These are phyloP conservation scores for Platycnemis pennipes DNA, from an alignment of 2,888 invertebrate species.

Conservation along the genomic window DNA sequence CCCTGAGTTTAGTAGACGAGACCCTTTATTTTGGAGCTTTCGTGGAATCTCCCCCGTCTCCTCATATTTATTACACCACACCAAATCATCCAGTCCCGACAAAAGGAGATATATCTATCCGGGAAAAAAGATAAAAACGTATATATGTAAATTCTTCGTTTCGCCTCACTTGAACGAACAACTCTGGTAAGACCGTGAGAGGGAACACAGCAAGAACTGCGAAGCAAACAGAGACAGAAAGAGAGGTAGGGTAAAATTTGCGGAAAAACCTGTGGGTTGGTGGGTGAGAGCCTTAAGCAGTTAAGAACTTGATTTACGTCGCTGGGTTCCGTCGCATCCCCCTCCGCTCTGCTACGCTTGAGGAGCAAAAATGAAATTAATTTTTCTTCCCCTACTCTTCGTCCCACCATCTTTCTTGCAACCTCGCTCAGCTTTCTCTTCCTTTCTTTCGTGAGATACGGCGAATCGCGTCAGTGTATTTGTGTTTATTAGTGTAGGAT, in stretches of 20 bases:
- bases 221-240: constrained; percentile 23
- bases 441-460: not conserved
- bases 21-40: constrained; percentile 9
- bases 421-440: not conserved
- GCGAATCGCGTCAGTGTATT: not conserved
- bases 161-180: not conserved
- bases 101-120: not conserved
- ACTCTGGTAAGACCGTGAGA: not conserved
- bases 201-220: not conserved
- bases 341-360: constrained; percentile 22
- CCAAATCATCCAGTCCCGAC: not conserved
- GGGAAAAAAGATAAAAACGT: not conserved
- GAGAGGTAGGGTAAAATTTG: not conserved
- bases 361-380: constrained; percentile 67
- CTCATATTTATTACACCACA: not conserved
- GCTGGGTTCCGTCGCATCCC: not conserved
- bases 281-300: constrained; percentile 60
- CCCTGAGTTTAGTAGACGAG: not conserved
- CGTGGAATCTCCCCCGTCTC: not conserved
- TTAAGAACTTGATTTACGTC: constrained; percentile 67
- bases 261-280: constrained; percentile 2
- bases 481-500: too few relatives aligned
- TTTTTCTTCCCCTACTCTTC: not conserved
- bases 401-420: not conserved
- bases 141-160: not conserved